Conservation (phyloP, 2,797 vertebrate genomes). For the Tadarida brasiliensis region DNA sequence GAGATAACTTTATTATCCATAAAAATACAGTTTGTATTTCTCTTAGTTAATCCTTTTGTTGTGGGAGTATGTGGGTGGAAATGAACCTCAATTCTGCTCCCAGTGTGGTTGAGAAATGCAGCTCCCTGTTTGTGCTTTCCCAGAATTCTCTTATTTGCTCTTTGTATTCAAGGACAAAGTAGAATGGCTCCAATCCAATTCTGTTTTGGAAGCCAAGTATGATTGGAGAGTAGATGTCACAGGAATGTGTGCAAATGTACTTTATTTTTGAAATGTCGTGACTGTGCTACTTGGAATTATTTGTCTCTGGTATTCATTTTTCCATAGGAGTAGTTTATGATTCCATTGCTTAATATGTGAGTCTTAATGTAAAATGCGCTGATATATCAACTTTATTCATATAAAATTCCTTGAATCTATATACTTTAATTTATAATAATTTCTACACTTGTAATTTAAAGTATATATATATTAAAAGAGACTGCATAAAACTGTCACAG, state of each 20-base stretch:
- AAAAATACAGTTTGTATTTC: background rate
- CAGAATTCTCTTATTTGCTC: constrained; percentile 67
- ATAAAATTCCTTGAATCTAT: constrained; percentile 31
- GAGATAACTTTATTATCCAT: background rate
- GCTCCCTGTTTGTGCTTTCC: constrained; percentile 28
- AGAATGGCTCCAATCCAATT: constrained; percentile 55
- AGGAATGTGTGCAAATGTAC: constrained; percentile 72
- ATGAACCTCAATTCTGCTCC: constrained; percentile 5
- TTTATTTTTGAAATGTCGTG: constrained; percentile 73
- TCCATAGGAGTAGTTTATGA: constrained; percentile 61
- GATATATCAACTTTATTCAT: constrained; percentile 64
- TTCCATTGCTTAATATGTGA: constrained; percentile 62
- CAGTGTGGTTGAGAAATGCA: constrained; percentile 39
- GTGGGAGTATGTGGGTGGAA: background rate
- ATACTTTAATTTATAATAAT: constrained; percentile 57
- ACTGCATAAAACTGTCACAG: background rate
- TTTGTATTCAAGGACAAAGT: constrained; percentile 74
- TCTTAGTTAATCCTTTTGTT: constrained; percentile 14
- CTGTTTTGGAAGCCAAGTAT: constrained; percentile 67
- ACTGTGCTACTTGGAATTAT: constrained; percentile 75
- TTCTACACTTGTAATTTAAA: constrained; percentile 51
- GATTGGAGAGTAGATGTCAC: constrained; percentile 69
- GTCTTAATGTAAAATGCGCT: constrained; percentile 68
- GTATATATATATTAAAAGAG: constrained; percentile 32
- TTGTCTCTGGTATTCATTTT: constrained; percentile 63